Evolutionary conservation across 2,888 invertebrate species (phyloP).

Genomic region (Punctoribates punctum): DNA sequence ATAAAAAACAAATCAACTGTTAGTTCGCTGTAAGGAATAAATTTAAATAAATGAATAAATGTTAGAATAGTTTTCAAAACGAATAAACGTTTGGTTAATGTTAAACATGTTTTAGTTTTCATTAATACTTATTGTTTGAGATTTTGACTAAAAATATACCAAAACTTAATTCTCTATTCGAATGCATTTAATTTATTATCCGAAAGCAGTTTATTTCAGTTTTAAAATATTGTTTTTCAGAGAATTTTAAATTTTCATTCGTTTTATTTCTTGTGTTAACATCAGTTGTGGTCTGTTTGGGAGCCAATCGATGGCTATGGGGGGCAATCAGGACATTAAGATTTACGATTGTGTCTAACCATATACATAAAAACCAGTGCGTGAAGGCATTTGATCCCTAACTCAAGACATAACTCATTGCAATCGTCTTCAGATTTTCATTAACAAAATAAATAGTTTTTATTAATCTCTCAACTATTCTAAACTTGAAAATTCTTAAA

Average conservation of each 20-base stretch:
- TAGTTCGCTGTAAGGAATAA: not conserved
- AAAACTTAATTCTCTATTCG: not conserved
- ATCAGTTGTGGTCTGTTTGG: not conserved
- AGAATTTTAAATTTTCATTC: not conserved
- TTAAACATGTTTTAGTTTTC: not conserved
- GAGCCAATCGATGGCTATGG: not conserved
- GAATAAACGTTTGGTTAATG: not conserved
- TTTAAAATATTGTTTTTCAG: too few relatives aligned
- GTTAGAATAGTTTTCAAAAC: not conserved
- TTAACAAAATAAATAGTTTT: too few relatives aligned
- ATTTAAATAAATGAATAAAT: conserved; percentile 14
- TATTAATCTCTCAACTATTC: too few relatives aligned
- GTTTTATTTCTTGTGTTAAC: not conserved
- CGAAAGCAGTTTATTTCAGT: too few relatives aligned
- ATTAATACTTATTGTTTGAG: too few relatives aligned
- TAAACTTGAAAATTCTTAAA: too few relatives aligned
- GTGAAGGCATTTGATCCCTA: not conserved
- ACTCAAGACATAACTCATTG: not conserved
- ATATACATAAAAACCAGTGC: not conserved
- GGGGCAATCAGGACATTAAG: conserved; percentile 4
- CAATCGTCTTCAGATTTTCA: too few relatives aligned
- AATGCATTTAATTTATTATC: too few relatives aligned
- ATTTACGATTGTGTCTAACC: not conserved
- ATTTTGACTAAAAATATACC: not conserved
- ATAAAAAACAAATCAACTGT: conserved; percentile 4